A percentile compares a stretch with the other conserved stretches of the same genome.
These are phyloP conservation scores for Tribolium madens DNA, from an alignment of 1,140 invertebrate species.

Conservation along the genomic window DNA sequence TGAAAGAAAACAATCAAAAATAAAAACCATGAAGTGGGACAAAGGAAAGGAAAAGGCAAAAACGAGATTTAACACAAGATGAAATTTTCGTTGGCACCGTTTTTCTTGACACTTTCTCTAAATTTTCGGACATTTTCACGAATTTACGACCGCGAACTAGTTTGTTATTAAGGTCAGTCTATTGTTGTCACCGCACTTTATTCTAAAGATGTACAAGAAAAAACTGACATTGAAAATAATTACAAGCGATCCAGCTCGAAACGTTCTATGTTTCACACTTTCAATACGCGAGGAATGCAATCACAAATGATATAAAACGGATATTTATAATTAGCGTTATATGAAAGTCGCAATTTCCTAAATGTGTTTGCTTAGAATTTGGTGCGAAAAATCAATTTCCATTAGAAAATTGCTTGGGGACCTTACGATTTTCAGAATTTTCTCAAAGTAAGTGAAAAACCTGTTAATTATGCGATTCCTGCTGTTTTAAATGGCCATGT, in stretches of 20 bases:
- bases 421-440: not conserved
- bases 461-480: not conserved
- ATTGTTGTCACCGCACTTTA: not conserved
- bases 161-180: not conserved
- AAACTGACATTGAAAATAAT: constrained; percentile 24
- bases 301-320: not conserved
- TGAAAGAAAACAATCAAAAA: too few relatives aligned
- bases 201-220: not conserved
- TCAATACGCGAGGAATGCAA: not conserved
- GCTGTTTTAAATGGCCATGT: not conserved
- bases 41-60: constrained; percentile 30
- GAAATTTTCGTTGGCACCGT: constrained; percentile 20
- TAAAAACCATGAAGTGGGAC: constrained; percentile 15
- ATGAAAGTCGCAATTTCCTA: not conserved
- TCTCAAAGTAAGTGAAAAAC: not conserved
- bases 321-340: not conserved
- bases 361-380: not conserved
- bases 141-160: constrained; percentile 16
- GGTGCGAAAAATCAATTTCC: not conserved
- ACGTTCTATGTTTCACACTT: not conserved
- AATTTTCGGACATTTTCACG: constrained; percentile 3
- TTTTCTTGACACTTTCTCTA: constrained; percentile 6
- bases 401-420: not conserved
- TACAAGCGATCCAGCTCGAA: not conserved
- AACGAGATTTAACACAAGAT: too few relatives aligned